These are phyloP conservation scores for Periophthalmus modestus DNA, from an alignment of 2,113 vertebrate genomes.

Conservation along the genomic window DNA sequence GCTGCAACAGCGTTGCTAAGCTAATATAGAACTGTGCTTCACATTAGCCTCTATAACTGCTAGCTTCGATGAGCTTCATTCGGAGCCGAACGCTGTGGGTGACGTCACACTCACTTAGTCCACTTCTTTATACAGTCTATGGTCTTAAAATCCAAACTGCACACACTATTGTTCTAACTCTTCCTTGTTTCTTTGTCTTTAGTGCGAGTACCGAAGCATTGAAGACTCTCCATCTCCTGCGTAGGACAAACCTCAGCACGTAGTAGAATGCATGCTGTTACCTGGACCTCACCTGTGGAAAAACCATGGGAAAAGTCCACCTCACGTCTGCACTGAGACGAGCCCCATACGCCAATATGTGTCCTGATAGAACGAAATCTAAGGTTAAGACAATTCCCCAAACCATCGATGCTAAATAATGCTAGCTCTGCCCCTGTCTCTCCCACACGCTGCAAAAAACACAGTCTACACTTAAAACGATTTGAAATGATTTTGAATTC, in stretches of 20 bases:
- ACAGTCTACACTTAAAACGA: background rate
- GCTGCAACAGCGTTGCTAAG: too few species aligned
- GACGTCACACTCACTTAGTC: too few species aligned
- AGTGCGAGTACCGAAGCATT: conserved; percentile 74
- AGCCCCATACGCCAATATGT: conserved; percentile 74
- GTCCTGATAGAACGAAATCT: conserved; percentile 65
- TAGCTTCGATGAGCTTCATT: too few species aligned
- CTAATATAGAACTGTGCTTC: too few species aligned
- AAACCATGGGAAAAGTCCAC: conserved; percentile 38
- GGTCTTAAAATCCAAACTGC: background rate
- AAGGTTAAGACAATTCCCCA: conserved; percentile 61
- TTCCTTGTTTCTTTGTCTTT: conserved; percentile 55
- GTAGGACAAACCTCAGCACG: conserved; percentile 58
- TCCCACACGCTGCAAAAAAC: conserved; percentile 6
- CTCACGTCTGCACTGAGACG: conserved; percentile 67
- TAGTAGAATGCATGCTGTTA: conserved; percentile 80
- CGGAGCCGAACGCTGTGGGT: too few species aligned
- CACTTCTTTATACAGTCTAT: too few species aligned
- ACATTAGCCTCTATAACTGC: too few species aligned
- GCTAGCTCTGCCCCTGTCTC: conserved; percentile 57
- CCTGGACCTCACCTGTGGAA: conserved; percentile 78
- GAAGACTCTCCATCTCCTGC: conserved; percentile 67
- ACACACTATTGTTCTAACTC: conserved; percentile 2
- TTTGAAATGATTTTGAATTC: background rate
- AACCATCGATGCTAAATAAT: conserved; percentile 64